Percentiles rank a stretch among this genome's conserved stretches.
Conservation (phyloP, 2,113 vertebrate species). For the Setophaga kirtlandii region DNA sequence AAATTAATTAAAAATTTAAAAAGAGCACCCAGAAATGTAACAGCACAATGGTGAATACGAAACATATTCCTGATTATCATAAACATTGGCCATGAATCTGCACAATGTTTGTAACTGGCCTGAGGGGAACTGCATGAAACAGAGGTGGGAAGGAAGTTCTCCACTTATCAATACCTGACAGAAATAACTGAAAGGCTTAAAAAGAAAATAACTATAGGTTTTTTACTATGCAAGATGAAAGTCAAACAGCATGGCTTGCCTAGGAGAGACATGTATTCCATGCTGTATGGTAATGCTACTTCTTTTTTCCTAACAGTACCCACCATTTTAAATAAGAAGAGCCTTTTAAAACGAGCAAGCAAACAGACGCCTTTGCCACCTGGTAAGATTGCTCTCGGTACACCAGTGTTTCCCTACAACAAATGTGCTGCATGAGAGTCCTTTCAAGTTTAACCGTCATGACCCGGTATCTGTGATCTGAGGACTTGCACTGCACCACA, state of each 20-base stretch:
- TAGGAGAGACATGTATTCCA: not conserved
- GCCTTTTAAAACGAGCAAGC: not conserved
- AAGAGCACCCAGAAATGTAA: not conserved
- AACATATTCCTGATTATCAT: not conserved
- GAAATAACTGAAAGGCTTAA: slow-evolving; percentile 41
- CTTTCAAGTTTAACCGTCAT: slow-evolving; percentile 28
- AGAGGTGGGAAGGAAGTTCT: not conserved
- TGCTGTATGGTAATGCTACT: not conserved
- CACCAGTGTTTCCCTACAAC: not conserved
- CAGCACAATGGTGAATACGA: not conserved
- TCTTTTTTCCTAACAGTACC: not conserved
- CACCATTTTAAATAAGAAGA: slow-evolving; percentile 42
- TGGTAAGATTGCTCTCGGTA: not conserved
- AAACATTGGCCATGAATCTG: not conserved
- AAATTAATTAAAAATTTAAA: not conserved
- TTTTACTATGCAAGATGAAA: slow-evolving; percentile 56
- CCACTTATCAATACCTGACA: slow-evolving; percentile 45
- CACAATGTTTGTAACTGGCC: not conserved
- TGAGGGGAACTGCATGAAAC: slow-evolving; percentile 6
- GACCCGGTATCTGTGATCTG: not conserved
- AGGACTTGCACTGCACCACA: not conserved
- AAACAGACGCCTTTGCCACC: slow-evolving; percentile 1
- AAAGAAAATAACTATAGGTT: slow-evolving; percentile 44
- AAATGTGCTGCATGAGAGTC: not conserved
- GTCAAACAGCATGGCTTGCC: not conserved